phyloP scores from a whole-genome alignment of 2,797 vertebrate genomes.

The Syngnathus rostellatus region DNA sequence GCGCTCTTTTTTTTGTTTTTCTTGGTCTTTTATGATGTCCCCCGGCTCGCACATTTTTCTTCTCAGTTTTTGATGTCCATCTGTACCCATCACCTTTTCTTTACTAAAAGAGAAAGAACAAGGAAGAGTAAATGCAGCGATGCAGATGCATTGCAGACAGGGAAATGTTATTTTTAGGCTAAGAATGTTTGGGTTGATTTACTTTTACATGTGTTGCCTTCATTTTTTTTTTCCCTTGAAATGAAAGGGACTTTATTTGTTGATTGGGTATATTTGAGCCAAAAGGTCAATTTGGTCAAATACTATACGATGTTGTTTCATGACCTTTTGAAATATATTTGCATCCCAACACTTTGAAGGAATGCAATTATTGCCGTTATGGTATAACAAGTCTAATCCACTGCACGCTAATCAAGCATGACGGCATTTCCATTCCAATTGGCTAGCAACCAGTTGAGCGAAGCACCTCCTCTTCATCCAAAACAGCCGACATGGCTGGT shows the following conservation, averaged over 20 bases:
- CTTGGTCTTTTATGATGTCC: conserved; percentile 44
- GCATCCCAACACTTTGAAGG: not conserved
- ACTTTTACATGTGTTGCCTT: too few species aligned
- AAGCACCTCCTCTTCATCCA: not conserved
- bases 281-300: not conserved
- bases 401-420: not conserved
- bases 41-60: conserved; percentile 40
- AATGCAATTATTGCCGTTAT: not conserved
- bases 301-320: not conserved
- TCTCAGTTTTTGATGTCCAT: conserved; percentile 60
- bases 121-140: conserved; percentile 35
- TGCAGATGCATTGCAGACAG: not conserved
- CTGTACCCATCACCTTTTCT: conserved; percentile 54
- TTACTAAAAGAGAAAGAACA: conserved; percentile 63
- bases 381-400: not conserved
- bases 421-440: not conserved
- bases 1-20: conserved; percentile 52
- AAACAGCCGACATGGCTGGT: not conserved
- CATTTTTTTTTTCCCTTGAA: too few species aligned
- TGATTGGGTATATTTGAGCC: not conserved
- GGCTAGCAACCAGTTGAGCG: not conserved
- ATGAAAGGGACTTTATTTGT: not conserved
- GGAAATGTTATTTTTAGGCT: not conserved
- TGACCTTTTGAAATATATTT: not conserved
- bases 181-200: not conserved